These are phyloP conservation scores for Ophonus ardosiacus DNA, from an alignment of 2,888 invertebrate genomes.

Conservation along the genomic window DNA sequence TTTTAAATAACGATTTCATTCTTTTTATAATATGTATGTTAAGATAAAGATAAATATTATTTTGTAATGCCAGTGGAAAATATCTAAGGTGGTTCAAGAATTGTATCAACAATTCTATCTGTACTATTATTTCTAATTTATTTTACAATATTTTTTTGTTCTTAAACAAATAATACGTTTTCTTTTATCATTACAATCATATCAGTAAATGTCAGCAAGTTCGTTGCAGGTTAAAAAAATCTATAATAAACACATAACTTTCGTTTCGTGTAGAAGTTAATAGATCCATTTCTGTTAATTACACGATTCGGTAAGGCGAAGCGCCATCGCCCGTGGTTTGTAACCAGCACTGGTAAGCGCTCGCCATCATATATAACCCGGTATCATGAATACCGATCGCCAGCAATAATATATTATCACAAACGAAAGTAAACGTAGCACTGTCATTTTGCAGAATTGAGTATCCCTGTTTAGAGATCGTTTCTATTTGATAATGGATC, in stretches of 20 bases:
- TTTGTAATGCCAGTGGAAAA: neutral
- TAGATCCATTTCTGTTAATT: conserved; percentile 39
- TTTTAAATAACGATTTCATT: too few species aligned
- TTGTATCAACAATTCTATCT: neutral
- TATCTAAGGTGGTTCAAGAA: neutral
- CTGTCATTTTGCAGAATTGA: conserved; percentile 63
- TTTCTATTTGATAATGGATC: conserved; percentile 61
- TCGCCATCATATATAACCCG: conserved; percentile 54
- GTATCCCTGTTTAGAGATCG: conserved; percentile 57
- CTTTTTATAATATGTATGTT: too few species aligned
- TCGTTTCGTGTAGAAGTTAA: conserved; percentile 30
- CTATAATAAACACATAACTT: neutral
- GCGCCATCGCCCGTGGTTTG: conserved; percentile 13
- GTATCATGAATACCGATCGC: conserved; percentile 58
- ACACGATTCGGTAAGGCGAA: conserved; percentile 33
- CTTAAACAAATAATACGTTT: neutral
- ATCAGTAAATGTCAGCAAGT: conserved; percentile 3
- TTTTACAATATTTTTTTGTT: neutral
- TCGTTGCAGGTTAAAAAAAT: conserved; percentile 17
- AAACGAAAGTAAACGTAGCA: conserved; percentile 62
- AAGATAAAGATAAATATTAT: neutral
- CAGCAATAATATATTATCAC: conserved; percentile 61
- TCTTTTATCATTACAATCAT: neutral
- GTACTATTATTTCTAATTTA: neutral
- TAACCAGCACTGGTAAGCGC: conserved; percentile 15